Conservation (phyloP, 2,888 invertebrate species). For the Gortyna flavago region DNA sequence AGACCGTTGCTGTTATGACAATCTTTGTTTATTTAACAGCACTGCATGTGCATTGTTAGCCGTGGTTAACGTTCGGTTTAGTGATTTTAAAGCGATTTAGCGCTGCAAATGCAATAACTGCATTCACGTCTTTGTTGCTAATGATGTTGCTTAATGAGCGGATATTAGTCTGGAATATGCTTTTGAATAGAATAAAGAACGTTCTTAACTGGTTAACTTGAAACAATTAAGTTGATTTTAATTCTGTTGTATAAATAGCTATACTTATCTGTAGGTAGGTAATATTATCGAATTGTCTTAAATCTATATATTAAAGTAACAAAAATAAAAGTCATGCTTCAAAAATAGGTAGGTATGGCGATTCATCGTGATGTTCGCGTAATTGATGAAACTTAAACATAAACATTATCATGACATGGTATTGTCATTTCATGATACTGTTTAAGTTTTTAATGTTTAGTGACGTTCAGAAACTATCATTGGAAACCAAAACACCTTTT, state of each 20-base stretch:
- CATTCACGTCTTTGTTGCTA: conserved; percentile 27
- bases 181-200: conserved; percentile 33
- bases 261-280: conserved; percentile 3
- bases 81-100: conserved; percentile 41
- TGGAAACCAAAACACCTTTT: background rate
- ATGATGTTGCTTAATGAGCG: conserved; percentile 13
- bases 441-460: background rate
- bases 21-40: conserved; percentile 55
- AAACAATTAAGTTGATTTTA: conserved; percentile 5
- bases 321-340: conserved; percentile 21
- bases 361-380: background rate
- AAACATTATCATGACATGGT: background rate
- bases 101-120: conserved; percentile 21
- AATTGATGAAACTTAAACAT: conserved; percentile 4
- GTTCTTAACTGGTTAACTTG: background rate
- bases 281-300: background rate
- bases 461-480: background rate
- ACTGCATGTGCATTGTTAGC: conserved; percentile 49
- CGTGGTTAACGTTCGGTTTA: conserved; percentile 34
- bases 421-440: too few species aligned
- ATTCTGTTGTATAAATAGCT: conserved; percentile 10
- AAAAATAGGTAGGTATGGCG: background rate
- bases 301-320: background rate
- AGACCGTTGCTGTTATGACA: conserved; percentile 48
- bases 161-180: conserved; percentile 15